These are phyloP conservation scores for Rhopalosiphum maidis DNA, from an alignment of 1,140 invertebrate species.

Conservation along the genomic window DNA sequence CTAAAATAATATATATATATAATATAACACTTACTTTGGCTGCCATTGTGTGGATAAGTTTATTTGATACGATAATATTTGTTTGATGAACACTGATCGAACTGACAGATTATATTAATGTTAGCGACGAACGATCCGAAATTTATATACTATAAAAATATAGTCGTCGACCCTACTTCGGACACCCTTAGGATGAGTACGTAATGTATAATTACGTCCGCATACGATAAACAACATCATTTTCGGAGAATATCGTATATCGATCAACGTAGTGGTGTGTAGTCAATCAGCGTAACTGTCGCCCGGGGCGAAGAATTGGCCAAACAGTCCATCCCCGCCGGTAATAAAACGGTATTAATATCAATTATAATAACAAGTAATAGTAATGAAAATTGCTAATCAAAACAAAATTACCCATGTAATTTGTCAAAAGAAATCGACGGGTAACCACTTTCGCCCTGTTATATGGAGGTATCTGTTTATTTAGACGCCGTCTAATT, in stretches of 20 bases:
- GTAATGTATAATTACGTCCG: slow-evolving; percentile 42
- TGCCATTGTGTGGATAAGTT: slow-evolving; percentile 22
- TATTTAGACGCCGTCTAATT: not conserved
- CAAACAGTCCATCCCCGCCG: slow-evolving; percentile 21
- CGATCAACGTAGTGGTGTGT: not conserved
- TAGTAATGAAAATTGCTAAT: not conserved
- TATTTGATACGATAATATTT: not conserved
- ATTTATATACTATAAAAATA: slow-evolving; percentile 37
- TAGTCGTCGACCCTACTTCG: slow-evolving; percentile 24
- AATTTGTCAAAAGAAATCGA: not conserved
- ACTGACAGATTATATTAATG: slow-evolving; percentile 28
- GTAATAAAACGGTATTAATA: not conserved
- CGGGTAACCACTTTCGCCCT: slow-evolving; percentile 22
- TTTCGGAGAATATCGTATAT: slow-evolving; percentile 42
- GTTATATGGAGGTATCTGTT: not conserved
- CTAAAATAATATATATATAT: not conserved
- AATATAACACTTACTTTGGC: slow-evolving; percentile 38
- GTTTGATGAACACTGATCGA: slow-evolving; percentile 2
- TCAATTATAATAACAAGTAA: slow-evolving; percentile 13
- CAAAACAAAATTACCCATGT: not conserved
- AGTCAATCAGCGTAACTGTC: not conserved
- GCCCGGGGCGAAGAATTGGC: not conserved
- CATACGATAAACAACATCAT: not conserved
- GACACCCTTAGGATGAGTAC: slow-evolving; percentile 33
- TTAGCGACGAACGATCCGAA: not conserved